A percentile compares a stretch with the other conserved stretches of the same genome.
Evolutionary conservation across 2,113 vertebrate species (phyloP).

Genomic region (Hylia prasina): DNA sequence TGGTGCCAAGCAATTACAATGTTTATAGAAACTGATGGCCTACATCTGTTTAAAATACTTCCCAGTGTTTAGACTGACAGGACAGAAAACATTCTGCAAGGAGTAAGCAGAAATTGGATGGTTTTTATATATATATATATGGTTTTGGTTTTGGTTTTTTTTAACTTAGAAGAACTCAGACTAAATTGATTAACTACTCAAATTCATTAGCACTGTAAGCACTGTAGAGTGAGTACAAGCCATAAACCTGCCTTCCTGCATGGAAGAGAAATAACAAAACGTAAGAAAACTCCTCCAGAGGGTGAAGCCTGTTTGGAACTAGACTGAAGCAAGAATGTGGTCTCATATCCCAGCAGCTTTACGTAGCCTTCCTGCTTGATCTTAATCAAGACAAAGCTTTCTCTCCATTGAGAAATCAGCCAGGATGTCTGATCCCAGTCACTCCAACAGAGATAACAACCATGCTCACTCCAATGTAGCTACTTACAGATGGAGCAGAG

Average conservation of each 20-base stretch:
- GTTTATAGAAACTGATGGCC: conserved; percentile 74
- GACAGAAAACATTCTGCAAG: conserved; percentile 69
- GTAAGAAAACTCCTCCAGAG: not conserved
- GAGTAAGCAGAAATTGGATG: conserved; percentile 54
- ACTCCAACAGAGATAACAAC: not conserved
- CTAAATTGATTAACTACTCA: conserved; percentile 18
- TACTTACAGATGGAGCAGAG: not conserved
- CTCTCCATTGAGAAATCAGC: not conserved
- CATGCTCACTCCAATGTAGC: not conserved
- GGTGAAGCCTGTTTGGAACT: not conserved
- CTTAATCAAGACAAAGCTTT: not conserved
- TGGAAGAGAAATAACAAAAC: not conserved
- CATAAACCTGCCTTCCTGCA: not conserved
- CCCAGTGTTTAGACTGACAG: conserved; percentile 69
- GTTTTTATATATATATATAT: not conserved
- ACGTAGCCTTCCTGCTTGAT: not conserved
- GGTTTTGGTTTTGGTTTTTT: not conserved
- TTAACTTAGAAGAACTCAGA: not conserved
- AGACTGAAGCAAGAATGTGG: not conserved
- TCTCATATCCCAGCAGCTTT: not conserved
- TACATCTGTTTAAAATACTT: conserved; percentile 74
- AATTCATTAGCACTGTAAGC: not conserved
- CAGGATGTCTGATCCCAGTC: not conserved
- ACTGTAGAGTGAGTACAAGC: not conserved
- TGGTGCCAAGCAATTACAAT: conserved; percentile 73